Evolutionary conservation across 1,140 invertebrate species (phyloP).

Genomic region (Vanessa atalanta): DNA sequence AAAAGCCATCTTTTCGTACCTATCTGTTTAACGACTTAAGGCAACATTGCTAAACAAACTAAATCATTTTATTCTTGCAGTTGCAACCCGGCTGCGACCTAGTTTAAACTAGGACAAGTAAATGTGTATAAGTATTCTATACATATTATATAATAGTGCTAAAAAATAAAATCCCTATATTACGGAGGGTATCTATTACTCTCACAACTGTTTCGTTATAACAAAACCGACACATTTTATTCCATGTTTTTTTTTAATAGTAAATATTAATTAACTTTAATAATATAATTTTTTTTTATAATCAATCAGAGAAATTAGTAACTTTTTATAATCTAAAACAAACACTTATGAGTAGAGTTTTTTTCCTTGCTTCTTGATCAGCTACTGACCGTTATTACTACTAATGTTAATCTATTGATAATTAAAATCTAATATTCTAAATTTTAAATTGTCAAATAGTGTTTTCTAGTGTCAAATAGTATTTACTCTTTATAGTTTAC

Average conservation of each 20-base stretch:
- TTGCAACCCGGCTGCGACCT: slow-evolving; percentile 19
- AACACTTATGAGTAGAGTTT: too few species aligned
- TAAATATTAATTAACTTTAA: too few species aligned
- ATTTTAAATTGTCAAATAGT: background rate
- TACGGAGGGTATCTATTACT: background rate
- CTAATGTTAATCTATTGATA: too few species aligned
- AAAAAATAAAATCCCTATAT: background rate
- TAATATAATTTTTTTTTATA: too few species aligned
- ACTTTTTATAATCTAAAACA: too few species aligned
- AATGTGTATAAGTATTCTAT: slow-evolving; percentile 9
- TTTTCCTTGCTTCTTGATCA: too few species aligned
- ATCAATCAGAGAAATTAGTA: too few species aligned
- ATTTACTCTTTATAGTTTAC: background rate
- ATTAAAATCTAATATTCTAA: too few species aligned
- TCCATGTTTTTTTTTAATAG: background rate
- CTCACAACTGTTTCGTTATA: too few species aligned
- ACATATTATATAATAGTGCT: background rate
- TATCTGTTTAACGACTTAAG: slow-evolving; percentile 18
- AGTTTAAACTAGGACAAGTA: slow-evolving; percentile 14
- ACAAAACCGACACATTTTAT: background rate
- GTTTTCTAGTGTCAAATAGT: background rate
- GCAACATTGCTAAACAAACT: slow-evolving; percentile 23
- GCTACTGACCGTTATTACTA: too few species aligned
- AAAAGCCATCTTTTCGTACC: slow-evolving; percentile 4
- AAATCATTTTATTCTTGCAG: slow-evolving; percentile 27